Evolutionary conservation across 2,113 vertebrate species (phyloP), one percentile per base, ranked within the genome.

Genomic region (Platichthys stellatus): DNA sequence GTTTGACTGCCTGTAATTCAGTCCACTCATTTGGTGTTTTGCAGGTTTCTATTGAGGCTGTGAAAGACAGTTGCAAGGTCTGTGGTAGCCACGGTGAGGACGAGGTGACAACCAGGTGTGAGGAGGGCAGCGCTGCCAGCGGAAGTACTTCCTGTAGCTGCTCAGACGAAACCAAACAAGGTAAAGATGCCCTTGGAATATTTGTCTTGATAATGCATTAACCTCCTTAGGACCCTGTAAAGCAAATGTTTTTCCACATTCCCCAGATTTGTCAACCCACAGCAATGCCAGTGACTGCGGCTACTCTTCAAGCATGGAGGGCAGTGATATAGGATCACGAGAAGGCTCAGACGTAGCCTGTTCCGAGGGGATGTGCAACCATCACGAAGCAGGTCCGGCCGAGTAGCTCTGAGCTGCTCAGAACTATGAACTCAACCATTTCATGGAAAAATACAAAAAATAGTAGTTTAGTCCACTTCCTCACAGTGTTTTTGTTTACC

Each of bases 261-360:
- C 38, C 77, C 63, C 91, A 98, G 97, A 95, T 80, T 91, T 96
- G 79, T 94, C 96, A 60, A 93, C 96, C 5, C 96, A 95, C 81
- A 96, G 95, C 94, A 97, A 96, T 10, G 95, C 94, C 31, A 99
- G 97, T 20, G 98, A 99, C 70, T 99, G 95, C 12, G 98, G 98
- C 81, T 99, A 99, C 80, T 98, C 97, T 2, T 99, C 98, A 59
- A 98, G 98, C 89, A 96, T 98, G 93, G 97, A 99, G 88, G 96
- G 97, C 91, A 98, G 98, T 8, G 97, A 99, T 81, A 95, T 87
- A 0, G 94, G 97, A 53, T 99, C 98, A 43, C 94, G 96, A 74
- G 98, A 97, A 89, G 97, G 97, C 15, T 99, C 97, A 0, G 97
- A 98, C 12, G 92, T 99, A 35, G 97, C 97, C 77, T 99, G 98